Base-by-base conservation (phyloP, 37 sponge, comb jelly and placozoan genomes). In the Mnemiopsis leidyi region DNA sequence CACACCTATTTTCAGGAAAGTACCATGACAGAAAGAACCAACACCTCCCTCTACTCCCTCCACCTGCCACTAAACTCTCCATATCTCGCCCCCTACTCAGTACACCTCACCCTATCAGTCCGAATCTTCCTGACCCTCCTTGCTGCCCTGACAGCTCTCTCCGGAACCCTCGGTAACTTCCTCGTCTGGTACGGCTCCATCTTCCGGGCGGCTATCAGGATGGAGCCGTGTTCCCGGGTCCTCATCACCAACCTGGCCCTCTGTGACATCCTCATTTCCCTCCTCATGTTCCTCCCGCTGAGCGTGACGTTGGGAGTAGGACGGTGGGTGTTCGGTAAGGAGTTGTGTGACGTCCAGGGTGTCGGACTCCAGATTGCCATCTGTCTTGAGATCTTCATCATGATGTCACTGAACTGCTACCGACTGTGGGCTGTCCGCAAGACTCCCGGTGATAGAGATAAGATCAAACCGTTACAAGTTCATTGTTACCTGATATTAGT, bases 321-420 rank as follows among this genome's bases (percentile, higher is more conserved):
- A 3, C 1, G 36, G 20, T 77, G 79, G 79, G 35, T 77, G 1
- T 32, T 77, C 3, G 79, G 79, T 16, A 5, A 31, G 36, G 1
- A 28, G 1, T 32, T 77, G 36, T 77, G 79, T 77, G 35, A 16
- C 3, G 1, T 32, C 36, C 79, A 77, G 79, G 36, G 79, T 3
- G 21, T 32, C 7, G 79, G 5, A 34, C 33, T 77, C 32, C 79
- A 31, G 35, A 32, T 77, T 7, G 36, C 36, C 79, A 77, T 77
- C 9, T 32, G 32, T 28, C 32, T 77, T 20, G 79, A 77, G 79
- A 34, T 77, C 36, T 77, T 77, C 79, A 77, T 77, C 34, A 77
- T 77, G 79, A 77, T 77, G 79, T 77, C 79, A 1, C 79, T 77
- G 1, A 77, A 77, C 79, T 77, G 79, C 36, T 77, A 77, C 79